Evolutionary conservation across 2,113 vertebrate species (phyloP).

Genomic region (Aspidoscelis tigris): DNA sequence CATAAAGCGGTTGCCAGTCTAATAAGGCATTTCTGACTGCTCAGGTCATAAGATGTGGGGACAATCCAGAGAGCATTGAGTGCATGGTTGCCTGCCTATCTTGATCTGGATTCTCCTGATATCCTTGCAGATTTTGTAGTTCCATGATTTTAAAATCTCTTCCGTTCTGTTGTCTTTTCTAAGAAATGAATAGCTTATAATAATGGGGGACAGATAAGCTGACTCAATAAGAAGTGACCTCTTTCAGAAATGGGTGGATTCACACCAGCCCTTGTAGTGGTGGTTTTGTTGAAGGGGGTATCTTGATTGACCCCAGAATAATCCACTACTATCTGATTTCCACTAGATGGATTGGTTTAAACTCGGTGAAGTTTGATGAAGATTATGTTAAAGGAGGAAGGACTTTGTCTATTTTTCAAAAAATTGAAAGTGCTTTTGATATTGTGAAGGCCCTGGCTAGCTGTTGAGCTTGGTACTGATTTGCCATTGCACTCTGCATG

Average conservation of each 20-base stretch:
- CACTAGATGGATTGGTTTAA: background rate
- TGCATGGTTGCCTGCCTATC: background rate
- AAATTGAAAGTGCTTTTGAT: background rate
- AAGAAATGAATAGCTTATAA: conserved; percentile 41
- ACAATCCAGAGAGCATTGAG: background rate
- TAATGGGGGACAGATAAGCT: background rate
- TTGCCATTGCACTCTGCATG: too few species aligned
- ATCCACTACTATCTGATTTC: background rate
- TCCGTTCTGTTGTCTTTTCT: conserved; percentile 37
- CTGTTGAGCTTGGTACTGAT: too few species aligned
- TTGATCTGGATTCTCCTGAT: background rate
- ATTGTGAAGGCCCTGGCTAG: conserved; percentile 4
- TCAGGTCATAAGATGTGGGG: background rate
- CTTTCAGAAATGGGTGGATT: background rate
- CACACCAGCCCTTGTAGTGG: too few species aligned
- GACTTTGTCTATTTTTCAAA: background rate
- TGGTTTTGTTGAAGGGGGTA: background rate
- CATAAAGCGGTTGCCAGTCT: conserved; percentile 6
- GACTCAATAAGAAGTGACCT: background rate
- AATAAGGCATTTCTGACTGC: background rate
- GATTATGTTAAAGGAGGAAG: background rate
- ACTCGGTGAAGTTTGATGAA: background rate
- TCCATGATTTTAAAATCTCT: conserved; percentile 42
- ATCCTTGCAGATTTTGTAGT: background rate
- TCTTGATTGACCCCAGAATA: background rate